Conservation (phyloP, 2,888 invertebrate species). For the Calameuta filiformis region DNA sequence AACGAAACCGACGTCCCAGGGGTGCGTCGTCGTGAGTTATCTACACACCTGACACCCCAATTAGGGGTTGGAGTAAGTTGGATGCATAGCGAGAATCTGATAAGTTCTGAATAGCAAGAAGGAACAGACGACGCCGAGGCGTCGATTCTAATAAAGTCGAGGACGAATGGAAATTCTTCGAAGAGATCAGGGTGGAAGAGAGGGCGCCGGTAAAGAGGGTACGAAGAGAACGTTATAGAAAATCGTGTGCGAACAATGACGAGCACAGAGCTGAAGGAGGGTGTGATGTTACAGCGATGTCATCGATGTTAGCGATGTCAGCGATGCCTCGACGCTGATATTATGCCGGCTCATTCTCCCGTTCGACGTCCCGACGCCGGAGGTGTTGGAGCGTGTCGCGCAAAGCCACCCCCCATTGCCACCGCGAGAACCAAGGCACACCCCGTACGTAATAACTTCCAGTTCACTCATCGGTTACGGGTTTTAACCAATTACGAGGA, state of each 20-base stretch:
- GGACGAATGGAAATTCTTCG: neutral
- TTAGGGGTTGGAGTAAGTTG: neutral
- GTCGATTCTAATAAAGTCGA: neutral
- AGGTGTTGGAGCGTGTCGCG: constrained; percentile 64
- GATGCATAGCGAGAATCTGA: constrained; percentile 24
- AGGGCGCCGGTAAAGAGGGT: neutral
- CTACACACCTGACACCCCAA: constrained; percentile 42
- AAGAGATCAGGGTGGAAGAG: neutral
- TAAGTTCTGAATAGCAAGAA: constrained; percentile 27
- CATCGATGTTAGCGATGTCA: neutral
- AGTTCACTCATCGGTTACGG: constrained; percentile 64
- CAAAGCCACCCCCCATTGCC: constrained; percentile 51
- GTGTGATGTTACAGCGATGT: neutral
- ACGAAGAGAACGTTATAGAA: neutral
- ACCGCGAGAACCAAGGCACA: constrained; percentile 48
- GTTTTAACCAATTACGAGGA: constrained; percentile 63
- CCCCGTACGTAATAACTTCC: constrained; percentile 58
- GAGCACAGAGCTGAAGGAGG: neutral
- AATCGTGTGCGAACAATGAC: neutral
- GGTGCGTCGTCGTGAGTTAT: constrained; percentile 22
- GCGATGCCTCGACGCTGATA: neutral
- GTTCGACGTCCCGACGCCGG: constrained; percentile 26
- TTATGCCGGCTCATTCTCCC: neutral
- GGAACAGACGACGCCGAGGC: constrained; percentile 33
- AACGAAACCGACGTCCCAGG: constrained; percentile 30